Conservation (phyloP, 1,140 invertebrate species). For the Drosophila kanapiae region DNA sequence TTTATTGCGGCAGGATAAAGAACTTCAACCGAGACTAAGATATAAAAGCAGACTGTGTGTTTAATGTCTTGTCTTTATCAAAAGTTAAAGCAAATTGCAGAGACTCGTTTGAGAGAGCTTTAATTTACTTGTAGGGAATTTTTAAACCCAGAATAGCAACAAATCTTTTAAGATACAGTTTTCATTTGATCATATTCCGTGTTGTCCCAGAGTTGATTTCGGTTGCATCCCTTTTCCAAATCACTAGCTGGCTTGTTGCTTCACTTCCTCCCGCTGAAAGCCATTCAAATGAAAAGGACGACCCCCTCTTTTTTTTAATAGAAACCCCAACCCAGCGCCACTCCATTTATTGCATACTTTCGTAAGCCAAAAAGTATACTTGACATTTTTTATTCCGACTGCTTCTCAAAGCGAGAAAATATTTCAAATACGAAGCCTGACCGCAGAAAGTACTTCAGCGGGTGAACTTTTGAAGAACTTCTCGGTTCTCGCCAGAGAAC, state of each 20-base stretch:
- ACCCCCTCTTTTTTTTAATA: not conserved
- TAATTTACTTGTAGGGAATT: not conserved
- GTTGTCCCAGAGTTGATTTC: not conserved
- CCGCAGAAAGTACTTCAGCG: constrained; percentile 43
- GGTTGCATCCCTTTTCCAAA: constrained; percentile 13
- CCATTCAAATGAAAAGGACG: constrained; percentile 35
- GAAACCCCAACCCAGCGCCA: not conserved
- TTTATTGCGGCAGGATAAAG: constrained; percentile 12
- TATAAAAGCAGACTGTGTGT: not conserved
- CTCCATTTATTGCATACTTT: constrained; percentile 52
- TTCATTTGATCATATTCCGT: not conserved
- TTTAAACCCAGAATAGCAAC: not conserved
- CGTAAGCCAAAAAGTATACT: constrained; percentile 71
- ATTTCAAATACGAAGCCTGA: constrained; percentile 65
- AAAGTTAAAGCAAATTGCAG: not conserved
- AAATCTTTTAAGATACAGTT: not conserved
- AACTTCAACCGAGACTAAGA: not conserved
- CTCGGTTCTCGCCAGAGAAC: constrained; percentile 19
- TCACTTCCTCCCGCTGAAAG: constrained; percentile 15
- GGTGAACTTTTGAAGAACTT: constrained; percentile 53
- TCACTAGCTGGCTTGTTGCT: constrained; percentile 28
- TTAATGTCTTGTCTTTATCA: not conserved
- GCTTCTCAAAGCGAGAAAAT: constrained; percentile 52
- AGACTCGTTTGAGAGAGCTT: not conserved
- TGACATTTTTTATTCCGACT: constrained; percentile 62